Base-by-base conservation (phyloP, 2,888 invertebrate species). In the Harmothoe impar region DNA sequence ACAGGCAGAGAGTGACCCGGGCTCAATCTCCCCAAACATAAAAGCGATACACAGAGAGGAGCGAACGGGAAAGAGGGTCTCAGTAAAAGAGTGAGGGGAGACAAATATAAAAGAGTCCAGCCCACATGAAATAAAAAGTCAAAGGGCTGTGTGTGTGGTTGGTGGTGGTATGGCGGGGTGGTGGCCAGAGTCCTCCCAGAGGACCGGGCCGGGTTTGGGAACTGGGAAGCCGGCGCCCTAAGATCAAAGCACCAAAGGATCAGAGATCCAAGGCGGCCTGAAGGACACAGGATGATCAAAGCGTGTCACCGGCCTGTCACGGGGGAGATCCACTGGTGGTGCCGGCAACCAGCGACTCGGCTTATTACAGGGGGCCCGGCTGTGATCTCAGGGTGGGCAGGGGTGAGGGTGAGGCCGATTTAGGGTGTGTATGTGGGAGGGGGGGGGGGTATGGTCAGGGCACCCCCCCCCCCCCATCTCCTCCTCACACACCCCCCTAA, bases 241-340 rank as follows among this genome's bases (percentile, higher is more conserved):
- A 25, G 81, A 81, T 81, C 81, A 81, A 81, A 81, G 81, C 81
- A 81, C 81, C 81, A 81, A 81, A 81, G 81, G 81, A 81, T 81
- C 81, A 81, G 81, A 81, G 81, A 81, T 81, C 81, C 81, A 81
- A 81, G 43, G 81, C 35, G 33, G 33, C 81, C 81, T 33, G 81
- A 81, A 81, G 81, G 81, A 81, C 81, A 81, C 81, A 43, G 81
- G 33, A 81, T 81, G 81, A 81, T 81, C 81, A 81, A 81, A 81
- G 81, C 20, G 35, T 43, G 33, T 43, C 81, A 43, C n/a, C 81
- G 23, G 81, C 35, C 81, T 81, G 81, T 81, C 81, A 81, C 81
- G n/a, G 81, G 81, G 81, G 81, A 81, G 81, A 81, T 81, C 81
- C 81, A 81, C 81, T 81, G 81, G 81, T 33, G 35, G 81, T n/a